phyloP scores from a whole-genome alignment of 2,888 invertebrate species.

The Emmelina monodactyla region DNA sequence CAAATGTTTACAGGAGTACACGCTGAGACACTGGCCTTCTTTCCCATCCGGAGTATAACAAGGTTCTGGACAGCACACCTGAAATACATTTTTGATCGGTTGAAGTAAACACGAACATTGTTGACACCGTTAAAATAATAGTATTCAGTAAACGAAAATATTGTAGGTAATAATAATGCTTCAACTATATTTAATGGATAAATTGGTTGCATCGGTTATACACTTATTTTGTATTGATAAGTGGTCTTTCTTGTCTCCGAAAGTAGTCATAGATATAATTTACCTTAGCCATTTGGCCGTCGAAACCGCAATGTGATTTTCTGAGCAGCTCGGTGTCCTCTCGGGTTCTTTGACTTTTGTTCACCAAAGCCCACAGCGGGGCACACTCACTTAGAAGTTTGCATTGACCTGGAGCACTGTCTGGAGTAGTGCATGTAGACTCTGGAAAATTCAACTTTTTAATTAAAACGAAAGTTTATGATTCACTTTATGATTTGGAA shows the following conservation, averaged over 20 bases:
- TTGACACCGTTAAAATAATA: too few species aligned
- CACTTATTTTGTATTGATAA: too few species aligned
- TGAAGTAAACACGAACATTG: too few species aligned
- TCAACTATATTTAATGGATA: too few species aligned
- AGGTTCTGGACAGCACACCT: slow-evolving; percentile 31
- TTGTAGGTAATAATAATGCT: too few species aligned
- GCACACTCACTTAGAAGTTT: slow-evolving; percentile 37
- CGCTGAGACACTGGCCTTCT: slow-evolving; percentile 24
- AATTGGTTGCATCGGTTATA: too few species aligned
- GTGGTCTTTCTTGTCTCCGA: too few species aligned
- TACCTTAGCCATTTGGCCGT: slow-evolving; percentile 28
- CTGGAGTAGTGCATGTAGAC: slow-evolving; percentile 38
- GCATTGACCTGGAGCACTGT: slow-evolving; percentile 36
- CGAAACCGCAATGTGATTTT: slow-evolving; percentile 34
- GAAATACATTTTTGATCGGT: slow-evolving; percentile 10
- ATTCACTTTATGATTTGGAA: too few species aligned
- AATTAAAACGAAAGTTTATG: too few species aligned
- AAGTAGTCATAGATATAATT: too few species aligned
- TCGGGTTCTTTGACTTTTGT: slow-evolving; percentile 27
- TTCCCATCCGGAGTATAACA: slow-evolving; percentile 31
- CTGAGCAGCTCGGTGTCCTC: slow-evolving; percentile 42
- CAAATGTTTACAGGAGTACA: slow-evolving; percentile 27
- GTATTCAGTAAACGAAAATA: too few species aligned
- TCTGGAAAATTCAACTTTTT: too few species aligned
- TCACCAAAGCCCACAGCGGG: slow-evolving; percentile 28